Percentiles rank a stretch among this genome's conserved stretches.
phyloP scores from a whole-genome alignment of 2,113 vertebrate species.

The Ochotona princeps region DNA sequence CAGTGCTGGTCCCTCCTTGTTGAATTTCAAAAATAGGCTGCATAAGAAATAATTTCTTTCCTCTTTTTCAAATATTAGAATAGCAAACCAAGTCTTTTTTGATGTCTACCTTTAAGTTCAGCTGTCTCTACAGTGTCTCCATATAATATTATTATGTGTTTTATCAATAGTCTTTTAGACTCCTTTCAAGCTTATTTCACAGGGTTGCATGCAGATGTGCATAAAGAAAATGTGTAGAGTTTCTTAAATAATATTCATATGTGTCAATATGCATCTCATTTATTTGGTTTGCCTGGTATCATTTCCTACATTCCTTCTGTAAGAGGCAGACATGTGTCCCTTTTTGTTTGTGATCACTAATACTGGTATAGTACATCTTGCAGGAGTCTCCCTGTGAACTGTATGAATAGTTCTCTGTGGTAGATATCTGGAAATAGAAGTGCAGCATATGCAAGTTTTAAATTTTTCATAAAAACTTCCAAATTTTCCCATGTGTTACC shows the following conservation, averaged over 20 bases:
- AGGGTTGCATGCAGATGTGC: not conserved
- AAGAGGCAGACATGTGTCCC: not conserved
- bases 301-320: conserved; percentile 5
- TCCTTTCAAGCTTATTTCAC: conserved; percentile 1
- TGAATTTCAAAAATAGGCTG: not conserved
- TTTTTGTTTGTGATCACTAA: not conserved
- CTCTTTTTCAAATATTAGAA: not conserved
- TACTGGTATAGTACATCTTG: not conserved
- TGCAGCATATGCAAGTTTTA: not conserved
- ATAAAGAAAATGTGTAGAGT: not conserved
- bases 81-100: conserved; percentile 26
- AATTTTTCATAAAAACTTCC: not conserved
- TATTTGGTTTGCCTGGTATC: not conserved
- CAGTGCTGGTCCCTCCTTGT: not conserved
- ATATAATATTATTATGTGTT: not conserved
- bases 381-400: not conserved
- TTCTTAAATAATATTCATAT: not conserved
- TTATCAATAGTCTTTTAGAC: conserved; percentile 2
- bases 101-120: not conserved
- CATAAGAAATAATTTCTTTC: not conserved
- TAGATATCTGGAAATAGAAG: not conserved
- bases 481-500: not conserved
- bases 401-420: not conserved
- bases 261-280: not conserved
- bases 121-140: not conserved